Evolutionary conservation across 2,113 vertebrate genomes (phyloP).

Genomic region (Brachirus orientalis): DNA sequence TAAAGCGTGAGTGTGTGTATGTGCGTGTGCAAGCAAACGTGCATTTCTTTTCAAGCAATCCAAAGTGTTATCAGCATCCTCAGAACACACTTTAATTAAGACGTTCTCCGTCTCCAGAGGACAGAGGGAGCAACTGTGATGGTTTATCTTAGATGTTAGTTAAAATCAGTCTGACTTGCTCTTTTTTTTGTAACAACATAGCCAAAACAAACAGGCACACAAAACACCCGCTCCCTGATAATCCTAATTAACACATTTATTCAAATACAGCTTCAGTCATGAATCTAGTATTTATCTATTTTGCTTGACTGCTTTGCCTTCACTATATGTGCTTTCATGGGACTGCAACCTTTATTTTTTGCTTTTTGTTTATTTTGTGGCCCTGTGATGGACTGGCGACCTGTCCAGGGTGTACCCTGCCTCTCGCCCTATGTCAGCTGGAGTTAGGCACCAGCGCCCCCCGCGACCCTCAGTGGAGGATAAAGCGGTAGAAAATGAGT

Average conservation of each 20-base stretch:
- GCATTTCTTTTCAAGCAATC: slow-evolving; percentile 12
- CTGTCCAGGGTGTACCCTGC: too few species aligned
- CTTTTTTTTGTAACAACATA: slow-evolving; percentile 10
- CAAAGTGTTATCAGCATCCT: slow-evolving; percentile 55
- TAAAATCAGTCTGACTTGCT: slow-evolving; percentile 50
- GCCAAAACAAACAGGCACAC: slow-evolving; percentile 4
- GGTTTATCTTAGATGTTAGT: slow-evolving; percentile 64
- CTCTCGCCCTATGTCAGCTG: too few species aligned
- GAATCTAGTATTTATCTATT: slow-evolving; percentile 17
- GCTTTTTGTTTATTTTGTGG: not conserved
- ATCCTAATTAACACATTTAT: slow-evolving; percentile 54
- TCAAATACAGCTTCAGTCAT: slow-evolving; percentile 36
- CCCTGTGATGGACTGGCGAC: too few species aligned
- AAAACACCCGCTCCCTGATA: slow-evolving; percentile 37
- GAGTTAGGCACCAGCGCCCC: too few species aligned
- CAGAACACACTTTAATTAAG: slow-evolving; percentile 61
- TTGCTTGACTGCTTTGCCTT: not conserved
- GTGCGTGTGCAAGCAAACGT: not conserved
- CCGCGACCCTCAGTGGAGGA: too few species aligned
- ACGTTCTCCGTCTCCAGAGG: slow-evolving; percentile 46
- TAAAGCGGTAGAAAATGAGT: too few species aligned
- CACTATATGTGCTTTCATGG: not conserved
- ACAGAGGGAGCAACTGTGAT: slow-evolving; percentile 49
- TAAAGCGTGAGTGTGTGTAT: slow-evolving; percentile 18
- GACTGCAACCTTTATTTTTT: slow-evolving; percentile 4